phyloP scores from a whole-genome alignment of 2,113 vertebrate species.

The Thalassoma bifasciatum region DNA sequence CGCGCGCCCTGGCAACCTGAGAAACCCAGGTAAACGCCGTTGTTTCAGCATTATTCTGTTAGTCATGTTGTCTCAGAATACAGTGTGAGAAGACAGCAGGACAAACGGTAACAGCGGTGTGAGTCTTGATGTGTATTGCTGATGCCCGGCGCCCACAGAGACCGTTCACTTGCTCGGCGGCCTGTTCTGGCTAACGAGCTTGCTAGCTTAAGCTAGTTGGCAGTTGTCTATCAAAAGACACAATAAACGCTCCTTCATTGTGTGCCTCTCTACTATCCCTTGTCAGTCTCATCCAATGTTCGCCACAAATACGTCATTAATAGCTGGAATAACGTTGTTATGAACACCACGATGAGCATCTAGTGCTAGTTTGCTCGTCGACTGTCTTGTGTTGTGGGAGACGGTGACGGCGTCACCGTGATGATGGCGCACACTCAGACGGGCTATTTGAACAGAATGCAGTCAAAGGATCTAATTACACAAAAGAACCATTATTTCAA shows the following conservation, averaged over 20 bases:
- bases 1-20: slow-evolving; percentile 85
- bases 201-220: slow-evolving; percentile 75
- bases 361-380: slow-evolving; percentile 71
- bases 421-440: slow-evolving; percentile 81
- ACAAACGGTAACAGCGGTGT: slow-evolving; percentile 33
- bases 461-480: slow-evolving; percentile 34
- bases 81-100: slow-evolving; percentile 25
- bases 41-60: slow-evolving; percentile 55
- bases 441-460: slow-evolving; percentile 62
- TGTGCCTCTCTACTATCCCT: slow-evolving; percentile 39
- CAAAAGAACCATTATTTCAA: background rate
- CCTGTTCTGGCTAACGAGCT: slow-evolving; percentile 75
- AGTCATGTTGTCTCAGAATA: slow-evolving; percentile 48
- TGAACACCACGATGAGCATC: slow-evolving; percentile 41
- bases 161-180: slow-evolving; percentile 73
- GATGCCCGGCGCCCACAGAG: slow-evolving; percentile 74
- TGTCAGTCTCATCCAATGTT: slow-evolving; percentile 25
- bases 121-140: slow-evolving; percentile 49
- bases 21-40: slow-evolving; percentile 82
- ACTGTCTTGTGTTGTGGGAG: slow-evolving; percentile 78
- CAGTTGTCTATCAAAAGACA: slow-evolving; percentile 75
- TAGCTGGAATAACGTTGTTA: slow-evolving; percentile 9
- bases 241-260: slow-evolving; percentile 69
- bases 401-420: slow-evolving; percentile 77
- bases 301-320: slow-evolving; percentile 18